These are phyloP conservation scores for Hassar affinis DNA, from an alignment of 2,113 vertebrate species.

Conservation along the genomic window DNA sequence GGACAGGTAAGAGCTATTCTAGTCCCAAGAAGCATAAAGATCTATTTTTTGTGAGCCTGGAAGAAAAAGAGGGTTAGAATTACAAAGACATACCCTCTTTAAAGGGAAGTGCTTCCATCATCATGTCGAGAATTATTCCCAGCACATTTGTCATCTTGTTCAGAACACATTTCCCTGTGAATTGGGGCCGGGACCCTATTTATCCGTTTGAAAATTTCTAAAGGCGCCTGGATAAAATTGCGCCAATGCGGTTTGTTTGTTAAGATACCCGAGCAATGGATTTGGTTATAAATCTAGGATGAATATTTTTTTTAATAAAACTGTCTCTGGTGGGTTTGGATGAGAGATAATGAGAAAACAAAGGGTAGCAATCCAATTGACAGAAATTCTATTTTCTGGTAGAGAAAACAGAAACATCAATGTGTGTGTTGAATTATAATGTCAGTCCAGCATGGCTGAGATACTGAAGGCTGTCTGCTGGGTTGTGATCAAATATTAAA, in stretches of 20 bases:
- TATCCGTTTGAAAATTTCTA: slow-evolving; percentile 60
- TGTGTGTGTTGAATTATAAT: slow-evolving; percentile 62
- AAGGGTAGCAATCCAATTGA: slow-evolving; percentile 62
- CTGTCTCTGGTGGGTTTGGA: slow-evolving; percentile 33
- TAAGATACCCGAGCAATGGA: neutral
- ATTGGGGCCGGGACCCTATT: slow-evolving; percentile 61
- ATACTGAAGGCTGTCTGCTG: slow-evolving; percentile 23
- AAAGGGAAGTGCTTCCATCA: slow-evolving; percentile 51
- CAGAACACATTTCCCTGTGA: slow-evolving; percentile 60
- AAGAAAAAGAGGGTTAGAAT: slow-evolving; percentile 33
- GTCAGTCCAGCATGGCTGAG: slow-evolving; percentile 52
- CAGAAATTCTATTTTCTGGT: slow-evolving; percentile 61
- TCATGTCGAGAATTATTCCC: slow-evolving; percentile 56
- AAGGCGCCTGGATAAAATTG: slow-evolving; percentile 54
- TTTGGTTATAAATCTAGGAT: slow-evolving; percentile 34
- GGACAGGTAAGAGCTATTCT: slow-evolving; percentile 41
- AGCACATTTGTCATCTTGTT: slow-evolving; percentile 59
- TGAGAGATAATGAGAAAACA: slow-evolving; percentile 68
- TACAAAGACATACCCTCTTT: slow-evolving; percentile 35
- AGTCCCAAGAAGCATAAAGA: slow-evolving; percentile 25
- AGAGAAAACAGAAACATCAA: slow-evolving; percentile 52
- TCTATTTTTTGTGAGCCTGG: slow-evolving; percentile 14
- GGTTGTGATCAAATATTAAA: slow-evolving; percentile 46
- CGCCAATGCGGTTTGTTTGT: slow-evolving; percentile 27
- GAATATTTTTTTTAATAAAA: slow-evolving; percentile 59